phyloP scores from a whole-genome alignment of 2,113 vertebrate genomes.

The Aegotheles bennettii region DNA sequence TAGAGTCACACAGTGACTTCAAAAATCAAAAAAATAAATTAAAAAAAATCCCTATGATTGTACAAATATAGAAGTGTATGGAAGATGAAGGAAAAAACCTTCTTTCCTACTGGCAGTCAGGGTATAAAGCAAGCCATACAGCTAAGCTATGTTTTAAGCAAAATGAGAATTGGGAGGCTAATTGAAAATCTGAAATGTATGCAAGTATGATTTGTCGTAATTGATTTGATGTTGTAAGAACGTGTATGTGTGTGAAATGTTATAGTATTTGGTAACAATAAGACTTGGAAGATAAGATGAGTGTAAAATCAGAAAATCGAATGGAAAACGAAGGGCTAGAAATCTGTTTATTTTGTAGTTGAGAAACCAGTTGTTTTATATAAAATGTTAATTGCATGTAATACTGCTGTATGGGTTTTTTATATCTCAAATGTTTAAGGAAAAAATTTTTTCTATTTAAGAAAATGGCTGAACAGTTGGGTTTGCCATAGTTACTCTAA shows the following conservation, averaged over 20 bases:
- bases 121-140: neutral
- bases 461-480: neutral
- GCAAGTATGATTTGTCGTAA: neutral
- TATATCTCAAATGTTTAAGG: neutral
- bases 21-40: neutral
- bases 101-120: neutral
- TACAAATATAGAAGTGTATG: neutral
- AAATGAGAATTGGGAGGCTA: neutral
- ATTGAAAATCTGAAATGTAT: neutral
- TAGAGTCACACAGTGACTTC: neutral
- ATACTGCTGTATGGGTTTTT: accelerated
- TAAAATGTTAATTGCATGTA: neutral
- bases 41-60: neutral
- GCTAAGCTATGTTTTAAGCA: neutral
- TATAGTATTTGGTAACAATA: neutral
- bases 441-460: neutral
- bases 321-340: neutral
- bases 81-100: neutral
- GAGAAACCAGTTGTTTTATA: neutral
- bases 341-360: neutral
- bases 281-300: neutral
- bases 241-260: neutral
- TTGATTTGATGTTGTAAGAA: neutral
- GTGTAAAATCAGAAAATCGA: neutral
- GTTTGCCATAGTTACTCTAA: neutral